phyloP scores from a whole-genome alignment of 1,140 invertebrate species.

The Helicoverpa armigera region DNA sequence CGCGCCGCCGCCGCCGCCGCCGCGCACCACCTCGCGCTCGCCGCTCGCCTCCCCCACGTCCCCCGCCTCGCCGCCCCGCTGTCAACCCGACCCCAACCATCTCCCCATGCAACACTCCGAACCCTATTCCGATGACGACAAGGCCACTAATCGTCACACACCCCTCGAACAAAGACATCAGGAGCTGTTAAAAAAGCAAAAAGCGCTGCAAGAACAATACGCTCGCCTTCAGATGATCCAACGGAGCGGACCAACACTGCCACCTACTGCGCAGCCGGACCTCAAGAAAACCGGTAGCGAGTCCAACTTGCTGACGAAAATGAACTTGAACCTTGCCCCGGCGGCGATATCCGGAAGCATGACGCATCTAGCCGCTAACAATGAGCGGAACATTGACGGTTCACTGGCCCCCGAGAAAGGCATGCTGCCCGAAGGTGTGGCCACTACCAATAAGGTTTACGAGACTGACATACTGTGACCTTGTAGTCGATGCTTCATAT shows the following conservation, averaged over 20 bases:
- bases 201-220: constrained; percentile 95
- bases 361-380: constrained; percentile 75
- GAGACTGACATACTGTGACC: constrained; percentile 95
- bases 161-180: constrained; percentile 94
- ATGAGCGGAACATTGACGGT: constrained; percentile 55
- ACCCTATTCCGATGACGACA: constrained; percentile 70
- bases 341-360: constrained; percentile 78
- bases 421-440: constrained; percentile 54
- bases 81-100: constrained; percentile 67
- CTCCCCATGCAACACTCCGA: constrained; percentile 68
- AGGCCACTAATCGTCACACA: constrained; percentile 91
- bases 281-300: constrained; percentile 96
- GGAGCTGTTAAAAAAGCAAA: constrained; percentile 94
- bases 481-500: constrained; percentile 67
- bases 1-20: constrained; percentile 95
- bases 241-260: constrained; percentile 90
- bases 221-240: constrained; percentile 94
- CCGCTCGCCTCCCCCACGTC: constrained; percentile 92
- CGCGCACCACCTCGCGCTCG: constrained; percentile 93
- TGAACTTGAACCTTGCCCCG: constrained; percentile 90
- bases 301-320: constrained; percentile 94
- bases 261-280: constrained; percentile 88
- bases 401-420: background rate
- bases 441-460: constrained; percentile 90
- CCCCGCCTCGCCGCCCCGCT: constrained; percentile 66